Evolutionary conservation across 2,888 invertebrate species (phyloP).

Genomic region (Scaptomyza polygonia): DNA sequence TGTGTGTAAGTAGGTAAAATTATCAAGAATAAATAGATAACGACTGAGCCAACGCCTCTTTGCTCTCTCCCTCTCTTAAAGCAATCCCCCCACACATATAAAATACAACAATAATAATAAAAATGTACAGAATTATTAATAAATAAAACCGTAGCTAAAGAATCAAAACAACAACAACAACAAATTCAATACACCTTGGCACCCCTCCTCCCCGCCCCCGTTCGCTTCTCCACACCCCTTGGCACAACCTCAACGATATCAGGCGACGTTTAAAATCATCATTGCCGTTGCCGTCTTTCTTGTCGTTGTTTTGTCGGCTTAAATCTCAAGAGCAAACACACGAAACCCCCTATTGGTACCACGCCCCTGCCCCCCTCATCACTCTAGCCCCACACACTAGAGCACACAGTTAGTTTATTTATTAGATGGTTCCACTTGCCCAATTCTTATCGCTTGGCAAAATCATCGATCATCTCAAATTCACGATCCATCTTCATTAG

Average conservation of each 20-base stretch:
- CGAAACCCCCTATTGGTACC: conserved; percentile 1
- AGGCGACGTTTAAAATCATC: conserved; percentile 19
- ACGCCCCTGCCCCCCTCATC: background rate
- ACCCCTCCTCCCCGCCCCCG: background rate
- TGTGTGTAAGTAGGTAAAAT: conserved; percentile 55
- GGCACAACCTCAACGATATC: conserved; percentile 24
- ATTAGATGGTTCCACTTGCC: conserved; percentile 5
- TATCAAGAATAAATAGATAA: conserved; percentile 71
- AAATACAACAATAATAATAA: conserved; percentile 8
- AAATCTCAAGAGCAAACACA: conserved; percentile 63
- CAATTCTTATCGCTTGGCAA: conserved; percentile 49
- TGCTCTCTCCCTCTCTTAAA: conserved; percentile 30
- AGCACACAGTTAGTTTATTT: conserved; percentile 14
- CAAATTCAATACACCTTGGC: conserved; percentile 26
- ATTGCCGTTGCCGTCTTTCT: background rate
- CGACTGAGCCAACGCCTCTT: conserved; percentile 54
- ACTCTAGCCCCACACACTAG: background rate
- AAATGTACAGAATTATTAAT: conserved; percentile 10
- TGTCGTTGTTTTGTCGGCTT: conserved; percentile 36
- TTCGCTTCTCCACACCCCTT: background rate
- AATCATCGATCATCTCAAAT: conserved; percentile 80
- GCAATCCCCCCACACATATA: conserved; percentile 53
- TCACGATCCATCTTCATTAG: conserved; percentile 80
- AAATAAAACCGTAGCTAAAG: conserved; percentile 18
- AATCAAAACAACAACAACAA: conserved; percentile 1